phyloP scores from a whole-genome alignment of 2,888 invertebrate species.

The Sceliomorpha sp. region DNA sequence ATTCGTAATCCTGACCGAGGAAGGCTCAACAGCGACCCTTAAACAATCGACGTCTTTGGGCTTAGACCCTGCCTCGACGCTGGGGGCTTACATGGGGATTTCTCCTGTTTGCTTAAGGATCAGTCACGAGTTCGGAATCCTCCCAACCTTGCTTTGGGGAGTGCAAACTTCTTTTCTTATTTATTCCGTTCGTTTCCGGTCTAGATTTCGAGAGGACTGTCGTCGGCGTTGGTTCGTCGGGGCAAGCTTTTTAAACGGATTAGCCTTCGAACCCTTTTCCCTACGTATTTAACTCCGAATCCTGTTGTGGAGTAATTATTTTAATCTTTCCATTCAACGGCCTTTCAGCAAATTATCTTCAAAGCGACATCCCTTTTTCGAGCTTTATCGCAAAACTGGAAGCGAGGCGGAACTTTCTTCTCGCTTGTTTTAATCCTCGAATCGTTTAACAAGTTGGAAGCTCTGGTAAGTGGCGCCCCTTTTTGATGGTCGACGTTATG shows the following conservation, averaged over 20 bases:
- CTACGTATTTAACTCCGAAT: not conserved
- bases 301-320: conserved; percentile 2
- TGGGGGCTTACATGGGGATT: conserved; percentile 29
- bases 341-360: not conserved
- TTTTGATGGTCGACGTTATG: conserved; percentile 9
- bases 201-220: no score
- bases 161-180: conserved; percentile 2
- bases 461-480: conserved; percentile 35
- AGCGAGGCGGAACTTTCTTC: conserved; percentile 27
- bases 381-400: conserved; percentile 2
- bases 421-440: conserved; percentile 49
- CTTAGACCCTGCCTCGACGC: conserved; percentile 20
- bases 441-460: conserved; percentile 53
- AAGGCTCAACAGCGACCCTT: conserved; percentile 25
- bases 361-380: conserved; percentile 7
- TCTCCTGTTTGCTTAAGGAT: conserved; percentile 36
- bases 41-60: conserved; percentile 39
- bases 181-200: not conserved
- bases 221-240: no score
- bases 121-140: conserved; percentile 4
- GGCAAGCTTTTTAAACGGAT: not conserved
- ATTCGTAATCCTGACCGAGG: conserved; percentile 26
- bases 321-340: conserved; percentile 1
- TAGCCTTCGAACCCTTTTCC: not conserved
- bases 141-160: conserved; percentile 3